Percentiles rank a stretch among this genome's conserved stretches.
Evolutionary conservation across 1,140 invertebrate genomes (phyloP).

Genomic region (Nephila pilipes): DNA sequence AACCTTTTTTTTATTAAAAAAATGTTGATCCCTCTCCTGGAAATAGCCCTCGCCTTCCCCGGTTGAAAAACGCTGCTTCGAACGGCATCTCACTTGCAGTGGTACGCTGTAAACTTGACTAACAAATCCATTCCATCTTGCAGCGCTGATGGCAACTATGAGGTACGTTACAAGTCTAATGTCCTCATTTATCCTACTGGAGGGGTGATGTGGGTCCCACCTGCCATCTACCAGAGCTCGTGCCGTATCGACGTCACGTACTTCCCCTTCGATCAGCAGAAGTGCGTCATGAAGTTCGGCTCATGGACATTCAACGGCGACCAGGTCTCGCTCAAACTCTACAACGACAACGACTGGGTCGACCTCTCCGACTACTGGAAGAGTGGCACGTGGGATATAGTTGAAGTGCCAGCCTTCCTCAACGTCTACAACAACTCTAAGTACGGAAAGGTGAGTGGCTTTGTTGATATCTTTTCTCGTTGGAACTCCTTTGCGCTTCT

Average conservation of each 20-base stretch:
- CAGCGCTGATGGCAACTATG: constrained; percentile 98
- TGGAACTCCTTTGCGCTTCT: background rate
- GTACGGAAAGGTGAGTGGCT: constrained; percentile 85
- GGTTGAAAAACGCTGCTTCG: too few relatives aligned
- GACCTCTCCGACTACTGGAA: constrained; percentile 97
- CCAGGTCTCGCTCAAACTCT: constrained; percentile 97
- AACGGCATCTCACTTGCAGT: too few relatives aligned
- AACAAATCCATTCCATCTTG: background rate
- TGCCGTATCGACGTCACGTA: constrained; percentile 97
- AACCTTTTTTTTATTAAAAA: too few relatives aligned
- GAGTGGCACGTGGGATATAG: constrained; percentile 98
- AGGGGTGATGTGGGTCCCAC: constrained; percentile 83
- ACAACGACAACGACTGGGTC: constrained; percentile 88
- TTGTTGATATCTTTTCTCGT: background rate
- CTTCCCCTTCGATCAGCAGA: constrained; percentile 98
- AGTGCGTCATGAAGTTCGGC: constrained; percentile 97
- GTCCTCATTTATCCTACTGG: constrained; percentile 94
- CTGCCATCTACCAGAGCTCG: constrained; percentile 98
- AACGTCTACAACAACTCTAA: constrained; percentile 87
- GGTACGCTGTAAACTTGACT: too few relatives aligned
- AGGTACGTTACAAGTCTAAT: constrained; percentile 98
- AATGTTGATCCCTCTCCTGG: too few relatives aligned
- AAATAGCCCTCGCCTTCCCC: too few relatives aligned
- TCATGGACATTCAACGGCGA: constrained; percentile 98
- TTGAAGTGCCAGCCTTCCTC: constrained; percentile 94